phyloP scores from a whole-genome alignment of 2,888 invertebrate genomes.

The Ectemnius lituratus region DNA sequence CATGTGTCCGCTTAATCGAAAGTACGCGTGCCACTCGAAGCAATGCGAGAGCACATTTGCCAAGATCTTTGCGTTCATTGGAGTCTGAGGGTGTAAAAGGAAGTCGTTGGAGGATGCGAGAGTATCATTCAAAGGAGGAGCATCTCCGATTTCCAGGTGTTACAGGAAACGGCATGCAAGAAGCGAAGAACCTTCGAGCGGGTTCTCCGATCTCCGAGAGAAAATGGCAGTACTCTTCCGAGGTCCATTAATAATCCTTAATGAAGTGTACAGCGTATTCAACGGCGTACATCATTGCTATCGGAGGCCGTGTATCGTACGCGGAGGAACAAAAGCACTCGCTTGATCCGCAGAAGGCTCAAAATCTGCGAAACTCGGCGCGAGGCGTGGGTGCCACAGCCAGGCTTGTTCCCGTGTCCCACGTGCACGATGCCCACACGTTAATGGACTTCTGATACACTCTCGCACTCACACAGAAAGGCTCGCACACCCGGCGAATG shows the following conservation, averaged over 20 bases:
- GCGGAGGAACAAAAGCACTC: conserved; percentile 2
- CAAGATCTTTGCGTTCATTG: too few relatives aligned
- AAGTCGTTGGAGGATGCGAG: too few relatives aligned
- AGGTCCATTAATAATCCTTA: conserved; percentile 3
- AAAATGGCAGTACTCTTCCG: background rate
- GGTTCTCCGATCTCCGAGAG: too few relatives aligned
- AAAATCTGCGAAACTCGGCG: conserved; percentile 47
- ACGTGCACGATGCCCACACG: conserved; percentile 60
- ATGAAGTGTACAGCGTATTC: conserved; percentile 1
- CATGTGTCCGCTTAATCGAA: conserved; percentile 41
- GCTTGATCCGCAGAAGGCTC: conserved; percentile 18
- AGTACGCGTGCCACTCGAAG: conserved; percentile 26
- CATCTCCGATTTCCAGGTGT: too few relatives aligned
- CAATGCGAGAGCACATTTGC: too few relatives aligned
- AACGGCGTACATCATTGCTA: background rate
- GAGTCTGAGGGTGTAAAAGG: too few relatives aligned
- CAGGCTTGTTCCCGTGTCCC: conserved; percentile 46
- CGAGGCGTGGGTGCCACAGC: conserved; percentile 48
- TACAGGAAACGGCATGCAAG: too few relatives aligned
- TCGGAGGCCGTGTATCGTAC: background rate
- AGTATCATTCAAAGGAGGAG: too few relatives aligned
- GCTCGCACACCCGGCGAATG: background rate
- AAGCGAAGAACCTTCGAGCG: too few relatives aligned
- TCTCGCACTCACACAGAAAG: background rate
- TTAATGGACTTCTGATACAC: conserved; percentile 69